Percentiles rank a stretch among this genome's conserved stretches.
Conservation (phyloP, 1,140 invertebrate species). For the Conus ventricosus region DNA sequence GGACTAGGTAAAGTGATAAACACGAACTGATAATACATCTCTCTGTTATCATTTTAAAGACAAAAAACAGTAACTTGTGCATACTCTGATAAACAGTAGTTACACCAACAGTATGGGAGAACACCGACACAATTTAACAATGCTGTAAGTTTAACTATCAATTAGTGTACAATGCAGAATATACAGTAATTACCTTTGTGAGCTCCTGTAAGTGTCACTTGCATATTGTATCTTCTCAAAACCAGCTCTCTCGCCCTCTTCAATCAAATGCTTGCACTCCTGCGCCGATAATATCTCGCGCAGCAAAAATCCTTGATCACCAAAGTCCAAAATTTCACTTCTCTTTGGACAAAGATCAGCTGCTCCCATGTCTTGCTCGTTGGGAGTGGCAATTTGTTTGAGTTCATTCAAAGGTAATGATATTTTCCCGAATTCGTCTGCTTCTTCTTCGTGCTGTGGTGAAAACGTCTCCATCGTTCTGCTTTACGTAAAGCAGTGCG, state of each 20-base stretch:
- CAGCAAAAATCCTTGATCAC: constrained; percentile 63
- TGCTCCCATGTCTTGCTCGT: background rate
- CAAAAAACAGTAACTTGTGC: too few relatives aligned
- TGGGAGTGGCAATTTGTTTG: constrained; percentile 17
- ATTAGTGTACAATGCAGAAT: too few relatives aligned
- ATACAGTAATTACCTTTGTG: constrained; percentile 49
- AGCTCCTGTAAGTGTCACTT: constrained; percentile 57
- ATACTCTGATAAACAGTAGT: too few relatives aligned
- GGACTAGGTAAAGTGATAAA: too few relatives aligned
- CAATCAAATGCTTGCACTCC: constrained; percentile 57
- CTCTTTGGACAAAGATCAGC: constrained; percentile 13
- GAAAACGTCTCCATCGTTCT: background rate
- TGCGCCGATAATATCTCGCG: constrained; percentile 49
- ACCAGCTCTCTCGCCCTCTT: constrained; percentile 57
- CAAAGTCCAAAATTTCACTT: constrained; percentile 60
- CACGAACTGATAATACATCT: too few relatives aligned
- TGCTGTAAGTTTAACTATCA: too few relatives aligned
- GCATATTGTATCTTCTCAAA: constrained; percentile 54
- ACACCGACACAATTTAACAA: too few relatives aligned
- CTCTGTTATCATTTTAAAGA: too few relatives aligned
- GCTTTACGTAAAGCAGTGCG: too few relatives aligned
- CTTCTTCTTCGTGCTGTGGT: constrained; percentile 42
- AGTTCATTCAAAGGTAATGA: constrained; percentile 38
- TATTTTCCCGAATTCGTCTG: constrained; percentile 50
- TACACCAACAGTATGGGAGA: too few relatives aligned